Evolutionary conservation across 2,797 vertebrate species (phyloP), one percentile per base, ranked within the genome.

Genomic region (Paguma larvata): DNA sequence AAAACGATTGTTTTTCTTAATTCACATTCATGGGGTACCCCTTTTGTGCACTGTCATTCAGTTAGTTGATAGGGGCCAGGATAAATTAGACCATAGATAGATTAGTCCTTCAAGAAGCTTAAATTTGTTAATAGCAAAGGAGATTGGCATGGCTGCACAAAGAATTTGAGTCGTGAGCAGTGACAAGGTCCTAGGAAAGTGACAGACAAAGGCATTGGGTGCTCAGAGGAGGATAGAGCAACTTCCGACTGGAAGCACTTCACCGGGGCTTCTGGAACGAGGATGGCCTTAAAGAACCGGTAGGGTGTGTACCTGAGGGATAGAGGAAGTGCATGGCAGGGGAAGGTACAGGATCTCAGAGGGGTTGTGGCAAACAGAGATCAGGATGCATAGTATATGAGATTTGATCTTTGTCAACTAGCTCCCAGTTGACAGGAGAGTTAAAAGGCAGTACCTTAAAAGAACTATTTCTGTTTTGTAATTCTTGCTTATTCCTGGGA

Each of bases 401-500:
- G 56, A 70, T 46, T 67, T 77, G 38, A 56, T 85, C 23, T 85
- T 88, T 44, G 70, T 89, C 77, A 44, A 16, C 48, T 21, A 72
- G 63, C 34, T 80, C 62, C 84, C 13, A 53, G 21, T 75, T 59
- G 51, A 91, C 16, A 85, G 67, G 48, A 89, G 48, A 70, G n/a
- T 46, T 93, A 62, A 90, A 95, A 89, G 23, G 12, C 12, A 53
- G 0, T 46, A 19, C 82, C n/a, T 62, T 85, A 63, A 48, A 18
- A 63, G 18, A 87, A 34, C 34, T 85, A 65, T 46, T 56, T 91
- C 46, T 38, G 7, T 70, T 90, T 84, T 84, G 2, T 94, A 94
- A 89, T 95, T 92, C 80, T 89, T 77, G 14, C 38, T 94, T 90
- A 41, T 91, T 94, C 62, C 92, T 46, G 23, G 27, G 12, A 88